Conservation (phyloP, 2,888 invertebrate genomes). For the Portevinia maculata region DNA sequence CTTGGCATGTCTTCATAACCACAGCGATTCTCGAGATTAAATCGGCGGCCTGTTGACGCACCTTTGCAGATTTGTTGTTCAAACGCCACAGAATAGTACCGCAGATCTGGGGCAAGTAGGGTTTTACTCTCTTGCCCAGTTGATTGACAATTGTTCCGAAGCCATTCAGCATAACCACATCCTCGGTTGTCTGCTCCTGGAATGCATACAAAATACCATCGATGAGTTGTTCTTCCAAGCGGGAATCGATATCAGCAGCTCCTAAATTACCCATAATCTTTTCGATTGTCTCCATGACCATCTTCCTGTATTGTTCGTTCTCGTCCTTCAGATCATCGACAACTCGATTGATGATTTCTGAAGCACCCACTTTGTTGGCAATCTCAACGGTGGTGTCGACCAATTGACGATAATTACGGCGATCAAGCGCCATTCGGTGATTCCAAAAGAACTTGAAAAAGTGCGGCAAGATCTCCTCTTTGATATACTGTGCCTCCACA, state of each 20-base stretch:
- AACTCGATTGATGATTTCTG: constrained; percentile 98
- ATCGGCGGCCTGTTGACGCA: constrained; percentile 99
- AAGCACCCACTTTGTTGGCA: constrained; percentile 99
- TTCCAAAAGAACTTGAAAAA: constrained; percentile 99
- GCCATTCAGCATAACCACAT: constrained; percentile 99
- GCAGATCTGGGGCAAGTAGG: constrained; percentile 99
- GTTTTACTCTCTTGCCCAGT: constrained; percentile 97
- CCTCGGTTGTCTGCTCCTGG: constrained; percentile 99
- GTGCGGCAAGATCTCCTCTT: constrained; percentile 98
- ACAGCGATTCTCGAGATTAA: constrained; percentile 98
- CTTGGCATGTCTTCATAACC: constrained; percentile 99
- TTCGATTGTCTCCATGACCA: constrained; percentile 99
- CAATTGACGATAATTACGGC: constrained; percentile 97
- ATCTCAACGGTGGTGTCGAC: constrained; percentile 99
- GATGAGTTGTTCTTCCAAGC: constrained; percentile 98
- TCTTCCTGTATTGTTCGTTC: constrained; percentile 99
- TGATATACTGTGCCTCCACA: constrained; percentile 99
- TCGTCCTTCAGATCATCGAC: constrained; percentile 99
- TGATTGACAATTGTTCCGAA: constrained; percentile 99
- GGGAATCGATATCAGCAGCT: constrained; percentile 98
- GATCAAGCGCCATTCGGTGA: constrained; percentile 99
- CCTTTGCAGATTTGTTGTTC: constrained; percentile 99
- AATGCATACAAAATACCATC: constrained; percentile 99
- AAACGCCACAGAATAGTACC: constrained; percentile 99
- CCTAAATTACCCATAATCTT: constrained; percentile 99